Base-by-base conservation (phyloP, 2,113 vertebrate genomes). In the Boleophthalmus pectinirostris region DNA sequence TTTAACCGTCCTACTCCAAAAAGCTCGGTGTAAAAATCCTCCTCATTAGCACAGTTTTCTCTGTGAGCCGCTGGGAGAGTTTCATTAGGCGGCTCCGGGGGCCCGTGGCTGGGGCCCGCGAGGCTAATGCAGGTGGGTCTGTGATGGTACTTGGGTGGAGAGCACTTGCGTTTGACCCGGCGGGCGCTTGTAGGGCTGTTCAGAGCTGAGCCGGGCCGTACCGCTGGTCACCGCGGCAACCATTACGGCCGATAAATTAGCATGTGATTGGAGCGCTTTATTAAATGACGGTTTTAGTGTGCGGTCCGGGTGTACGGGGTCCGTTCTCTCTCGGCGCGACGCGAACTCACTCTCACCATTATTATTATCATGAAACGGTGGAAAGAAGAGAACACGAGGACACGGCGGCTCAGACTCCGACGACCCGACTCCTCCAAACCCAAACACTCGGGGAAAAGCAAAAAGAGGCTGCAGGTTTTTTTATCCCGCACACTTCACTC, bases 131-230 rank as follows among this genome's bases (percentile, higher is more conserved):
- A 8, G 51, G 20, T 21, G 16, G 20, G 6, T 54, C 20, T 1
- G 15, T 21, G 51, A 90, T 89, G 84, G 81, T 70, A 91, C 91
- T 92, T 91, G 82, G 85, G 79, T 80, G 86, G 87, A 90, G 91
- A 90, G 89, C 84, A 85, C 89, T 91, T 90, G 90, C 86, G 87
- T 89, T 82, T 90, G 80, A 89, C 91, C 88, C 90, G 87, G 82
- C 86, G 90, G 88, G 82, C 88, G 90, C 90, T n/a, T 88, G 86
- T 86, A 73, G 90, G 88, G 91, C 89, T 90, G 88, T 90, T 90
- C 82, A 88, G 75, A 81, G 75, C 77, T 68, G 47, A 71, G 82
- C 73, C 85, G 84, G 86, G 83, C 80, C 66, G 61, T 66, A 75
- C 75, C 82, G 78, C 73, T 85, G 86, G 81, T 58, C 56, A 89